Percentiles rank a stretch among this genome's conserved stretches.
phyloP scores from a whole-genome alignment of 2,797 vertebrate species.

The Sebastes diploproa region DNA sequence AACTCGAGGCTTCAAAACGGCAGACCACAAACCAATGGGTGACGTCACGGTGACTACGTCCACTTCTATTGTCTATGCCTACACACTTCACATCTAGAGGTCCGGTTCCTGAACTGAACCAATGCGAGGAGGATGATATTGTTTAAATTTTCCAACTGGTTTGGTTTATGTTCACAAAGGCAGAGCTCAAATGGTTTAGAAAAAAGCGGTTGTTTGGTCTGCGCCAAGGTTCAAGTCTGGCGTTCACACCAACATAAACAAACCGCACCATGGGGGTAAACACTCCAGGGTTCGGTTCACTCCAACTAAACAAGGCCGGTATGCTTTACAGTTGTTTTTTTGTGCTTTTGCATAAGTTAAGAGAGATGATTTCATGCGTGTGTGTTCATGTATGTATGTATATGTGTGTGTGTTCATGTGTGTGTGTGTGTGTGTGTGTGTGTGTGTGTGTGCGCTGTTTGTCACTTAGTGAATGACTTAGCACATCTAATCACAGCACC shows the following conservation, averaged over 20 bases:
- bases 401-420: no score
- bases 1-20: no score
- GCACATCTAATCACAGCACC: constrained; percentile 52
- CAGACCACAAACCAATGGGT: no score
- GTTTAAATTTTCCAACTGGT: no score
- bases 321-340: neutral
- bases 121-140: no score
- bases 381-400: neutral
- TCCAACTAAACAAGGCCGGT: neutral
- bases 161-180: rapidly evolving
- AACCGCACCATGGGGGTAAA: neutral
- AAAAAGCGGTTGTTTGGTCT: neutral
- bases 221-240: neutral
- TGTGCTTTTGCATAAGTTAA: neutral
- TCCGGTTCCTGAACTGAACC: no score
- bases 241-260: neutral
- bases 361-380: neutral
- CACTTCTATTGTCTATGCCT: no score
- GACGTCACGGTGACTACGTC: no score
- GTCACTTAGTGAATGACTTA: constrained; percentile 57
- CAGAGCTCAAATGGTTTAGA: no score
- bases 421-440: neutral
- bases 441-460: constrained; percentile 3
- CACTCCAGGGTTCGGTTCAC: neutral
- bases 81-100: no score